phyloP scores from a whole-genome alignment of 2,888 invertebrate species.

The Idaea dimidiata region DNA sequence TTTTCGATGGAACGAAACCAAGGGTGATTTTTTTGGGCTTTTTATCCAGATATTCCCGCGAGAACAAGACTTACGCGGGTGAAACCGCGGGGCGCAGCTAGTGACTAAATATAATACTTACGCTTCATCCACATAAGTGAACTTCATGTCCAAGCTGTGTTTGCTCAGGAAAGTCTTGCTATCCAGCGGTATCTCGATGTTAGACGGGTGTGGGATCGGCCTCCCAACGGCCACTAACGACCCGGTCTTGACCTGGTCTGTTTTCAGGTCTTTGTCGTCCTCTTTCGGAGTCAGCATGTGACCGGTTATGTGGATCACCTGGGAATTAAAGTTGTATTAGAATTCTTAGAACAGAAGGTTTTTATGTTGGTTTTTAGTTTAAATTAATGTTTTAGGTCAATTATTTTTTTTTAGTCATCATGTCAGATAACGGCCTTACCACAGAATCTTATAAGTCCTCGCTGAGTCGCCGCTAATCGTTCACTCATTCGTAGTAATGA shows the following conservation, averaged over 20 bases:
- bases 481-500: too few relatives aligned
- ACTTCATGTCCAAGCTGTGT: conserved; percentile 96
- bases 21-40: too few relatives aligned
- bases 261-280: conserved; percentile 61
- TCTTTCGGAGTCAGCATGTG: conserved; percentile 83
- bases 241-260: conserved; percentile 51
- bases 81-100: too few relatives aligned
- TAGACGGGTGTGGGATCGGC: conserved; percentile 93
- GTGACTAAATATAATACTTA: conserved; percentile 69
- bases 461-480: too few relatives aligned
- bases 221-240: conserved; percentile 88
- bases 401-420: too few relatives aligned
- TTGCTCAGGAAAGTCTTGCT: conserved; percentile 94
- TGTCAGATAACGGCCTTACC: too few relatives aligned
- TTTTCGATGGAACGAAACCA: too few relatives aligned
- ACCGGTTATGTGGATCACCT: conserved; percentile 95
- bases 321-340: conserved; percentile 36
- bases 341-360: background rate
- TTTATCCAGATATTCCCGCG: too few relatives aligned
- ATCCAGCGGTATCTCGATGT: conserved; percentile 94
- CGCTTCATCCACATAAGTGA: conserved; percentile 96
- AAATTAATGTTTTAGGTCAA: too few relatives aligned
- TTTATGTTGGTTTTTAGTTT: too few relatives aligned
- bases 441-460: too few relatives aligned
- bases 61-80: too few relatives aligned